Evolutionary conservation across 1,140 invertebrate species (phyloP), one percentile per base, ranked within the genome.

Genomic region (Asbolus verrucosus): DNA sequence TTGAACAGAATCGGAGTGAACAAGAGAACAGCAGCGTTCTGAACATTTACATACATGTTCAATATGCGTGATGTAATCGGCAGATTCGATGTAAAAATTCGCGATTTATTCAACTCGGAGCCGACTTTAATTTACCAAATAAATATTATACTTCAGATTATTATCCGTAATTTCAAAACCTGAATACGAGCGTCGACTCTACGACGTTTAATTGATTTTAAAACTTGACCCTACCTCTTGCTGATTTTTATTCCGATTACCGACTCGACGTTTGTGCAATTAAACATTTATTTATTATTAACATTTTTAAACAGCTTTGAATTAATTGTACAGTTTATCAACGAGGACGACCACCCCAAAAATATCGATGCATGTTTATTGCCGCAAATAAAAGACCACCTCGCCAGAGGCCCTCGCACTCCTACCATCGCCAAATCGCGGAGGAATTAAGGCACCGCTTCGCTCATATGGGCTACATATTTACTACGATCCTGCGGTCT

Each of bases 231-330:
- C 61, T 27, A 41, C 33, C 39, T 63, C 39, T 39, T 19, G 54
- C 36, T 63, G 61, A 63, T 63, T 63, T 63, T 63, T 63, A 39
- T 39, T 63, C 61, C 18, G 39, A 41, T 41, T 63, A 18, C 33
- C 61, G 39, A 1, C 36, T 63, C 39, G 39, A 38, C 33, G 39
- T 41, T 41, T 63, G 24, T 63, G 24, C 41, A 63, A 63, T 63
- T 63, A 63, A 63, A 63, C 61, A 63, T 63, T 63, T 63, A 63
- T 63, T 63, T 63, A 63, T 63, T 63, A 41, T 41, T 63, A 63
- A 63, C 33, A 63, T 41, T 41, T 41, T 63, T 41, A 63, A 41
- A 41, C 39, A 11, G 18, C 19, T 24, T 18, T 19, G 59, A 63
- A 39, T 63, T 63, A 63, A 63, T 41, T 63, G 36, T 41, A 38